These are phyloP conservation scores for Channa striata DNA, from an alignment of 2,797 vertebrate genomes.

Conservation along the genomic window DNA sequence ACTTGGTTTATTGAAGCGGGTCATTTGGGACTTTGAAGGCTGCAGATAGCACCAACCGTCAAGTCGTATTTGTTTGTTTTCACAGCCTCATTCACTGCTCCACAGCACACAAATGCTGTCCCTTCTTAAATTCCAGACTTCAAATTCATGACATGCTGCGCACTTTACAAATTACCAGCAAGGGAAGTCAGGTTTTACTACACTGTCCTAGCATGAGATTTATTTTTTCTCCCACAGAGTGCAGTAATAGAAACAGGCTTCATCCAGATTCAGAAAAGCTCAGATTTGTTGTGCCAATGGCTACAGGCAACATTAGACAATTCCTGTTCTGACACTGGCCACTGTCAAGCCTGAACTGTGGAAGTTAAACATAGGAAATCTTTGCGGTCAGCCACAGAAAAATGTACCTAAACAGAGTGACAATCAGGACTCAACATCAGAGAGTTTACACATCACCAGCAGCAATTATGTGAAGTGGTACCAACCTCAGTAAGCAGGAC, in stretches of 20 bases:
- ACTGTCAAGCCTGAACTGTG: conserved; percentile 4
- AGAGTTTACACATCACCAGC: conserved; percentile 24
- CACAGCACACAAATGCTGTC: neutral
- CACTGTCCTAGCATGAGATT: conserved; percentile 7
- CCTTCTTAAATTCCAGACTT: neutral
- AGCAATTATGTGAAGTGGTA: conserved; percentile 34
- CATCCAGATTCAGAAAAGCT: conserved; percentile 28
- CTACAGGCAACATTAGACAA: conserved; percentile 19
- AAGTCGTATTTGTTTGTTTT: neutral
- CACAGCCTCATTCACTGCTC: neutral
- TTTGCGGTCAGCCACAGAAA: conserved; percentile 18
- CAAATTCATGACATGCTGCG: neutral
- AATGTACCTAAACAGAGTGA: conserved; percentile 29
- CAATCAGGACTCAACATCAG: conserved; percentile 12
- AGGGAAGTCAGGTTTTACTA: neutral
- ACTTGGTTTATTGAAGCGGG: neutral
- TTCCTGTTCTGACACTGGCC: conserved; percentile 28
- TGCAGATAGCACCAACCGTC: neutral
- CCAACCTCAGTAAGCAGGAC: conserved; percentile 27
- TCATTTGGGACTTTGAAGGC: neutral
- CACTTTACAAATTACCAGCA: neutral
- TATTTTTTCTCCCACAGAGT: neutral
- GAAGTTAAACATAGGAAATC: too few species aligned
- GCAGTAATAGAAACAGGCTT: conserved; percentile 19
- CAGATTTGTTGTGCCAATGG: neutral